phyloP scores from a whole-genome alignment of 2,888 invertebrate species.

The Netelia melanura region DNA sequence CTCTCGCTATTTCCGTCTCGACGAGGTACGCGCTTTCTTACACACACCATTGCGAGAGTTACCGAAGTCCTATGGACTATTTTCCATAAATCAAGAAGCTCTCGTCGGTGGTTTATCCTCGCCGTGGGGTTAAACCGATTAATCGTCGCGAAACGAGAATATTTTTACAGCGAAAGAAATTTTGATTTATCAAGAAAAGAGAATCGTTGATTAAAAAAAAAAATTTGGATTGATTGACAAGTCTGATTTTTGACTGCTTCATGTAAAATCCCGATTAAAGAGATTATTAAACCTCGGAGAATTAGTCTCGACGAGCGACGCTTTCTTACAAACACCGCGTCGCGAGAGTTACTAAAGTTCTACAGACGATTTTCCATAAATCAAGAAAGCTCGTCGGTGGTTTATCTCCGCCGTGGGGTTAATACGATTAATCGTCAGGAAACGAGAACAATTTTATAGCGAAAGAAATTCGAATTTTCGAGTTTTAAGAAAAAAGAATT shows the following conservation, averaged over 20 bases:
- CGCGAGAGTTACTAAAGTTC: slow-evolving; percentile 40
- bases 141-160: background rate
- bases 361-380: slow-evolving; percentile 54
- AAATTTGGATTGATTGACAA: too few relatives aligned
- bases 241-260: too few relatives aligned
- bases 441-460: background rate
- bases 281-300: too few relatives aligned
- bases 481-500: too few relatives aligned
- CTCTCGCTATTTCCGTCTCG: slow-evolving; percentile 62
- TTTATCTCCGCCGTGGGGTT: slow-evolving; percentile 58
- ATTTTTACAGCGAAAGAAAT: too few relatives aligned
- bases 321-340: slow-evolving; percentile 48
- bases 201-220: background rate
- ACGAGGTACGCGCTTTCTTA: slow-evolving; percentile 51
- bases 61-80: slow-evolving; percentile 41
- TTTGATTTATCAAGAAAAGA: too few relatives aligned
- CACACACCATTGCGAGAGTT: slow-evolving; percentile 32
- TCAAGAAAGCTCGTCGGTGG: slow-evolving; percentile 50
- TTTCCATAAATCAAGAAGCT: slow-evolving; percentile 58
- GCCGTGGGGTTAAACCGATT: background rate
- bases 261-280: too few relatives aligned
- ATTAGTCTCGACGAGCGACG: slow-evolving; percentile 33
- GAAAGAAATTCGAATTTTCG: too few relatives aligned
- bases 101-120: slow-evolving; percentile 64
- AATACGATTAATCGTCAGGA: background rate